Evolutionary conservation across 1,140 invertebrate genomes (phyloP).

Genomic region (Drosophila albomicans): DNA sequence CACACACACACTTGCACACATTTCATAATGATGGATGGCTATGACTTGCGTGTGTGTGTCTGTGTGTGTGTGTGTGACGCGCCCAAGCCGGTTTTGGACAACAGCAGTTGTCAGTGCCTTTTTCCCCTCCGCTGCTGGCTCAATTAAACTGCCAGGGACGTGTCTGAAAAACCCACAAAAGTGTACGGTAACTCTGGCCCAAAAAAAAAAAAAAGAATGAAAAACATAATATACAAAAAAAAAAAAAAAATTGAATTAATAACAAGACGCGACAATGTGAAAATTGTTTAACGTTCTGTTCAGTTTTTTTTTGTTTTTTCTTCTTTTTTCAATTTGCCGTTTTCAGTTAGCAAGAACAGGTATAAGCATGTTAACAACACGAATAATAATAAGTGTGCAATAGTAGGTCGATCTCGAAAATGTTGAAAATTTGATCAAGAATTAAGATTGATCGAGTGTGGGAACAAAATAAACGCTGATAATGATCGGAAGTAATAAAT

Average conservation of each 20-base stretch:
- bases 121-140: constrained; percentile 49
- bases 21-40: constrained; percentile 79
- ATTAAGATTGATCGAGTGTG: constrained; percentile 16
- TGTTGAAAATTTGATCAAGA: constrained; percentile 7
- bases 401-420: constrained; percentile 19
- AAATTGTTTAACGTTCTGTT: constrained; percentile 49
- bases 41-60: constrained; percentile 31
- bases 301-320: neutral
- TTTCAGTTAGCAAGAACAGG: constrained; percentile 26
- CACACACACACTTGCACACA: constrained; percentile 32
- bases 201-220: constrained; percentile 20
- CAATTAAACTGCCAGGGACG: constrained; percentile 75
- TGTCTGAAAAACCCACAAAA: constrained; percentile 76
- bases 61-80: constrained; percentile 58
- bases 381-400: constrained; percentile 22
- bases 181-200: constrained; percentile 62
- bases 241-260: constrained; percentile 66
- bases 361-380: constrained; percentile 25
- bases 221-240: constrained; percentile 6
- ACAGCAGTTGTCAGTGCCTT: constrained; percentile 69
- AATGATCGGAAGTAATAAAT: constrained; percentile 4
- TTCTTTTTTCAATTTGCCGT: constrained; percentile 37
- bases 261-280: constrained; percentile 71
- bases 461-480: constrained; percentile 2
- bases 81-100: constrained; percentile 78